A percentile compares a stretch with the other conserved stretches of the same genome.
Conservation (phyloP, 37 sponge, comb jelly and placozoan genomes). For the Aplysina aerophoba region DNA sequence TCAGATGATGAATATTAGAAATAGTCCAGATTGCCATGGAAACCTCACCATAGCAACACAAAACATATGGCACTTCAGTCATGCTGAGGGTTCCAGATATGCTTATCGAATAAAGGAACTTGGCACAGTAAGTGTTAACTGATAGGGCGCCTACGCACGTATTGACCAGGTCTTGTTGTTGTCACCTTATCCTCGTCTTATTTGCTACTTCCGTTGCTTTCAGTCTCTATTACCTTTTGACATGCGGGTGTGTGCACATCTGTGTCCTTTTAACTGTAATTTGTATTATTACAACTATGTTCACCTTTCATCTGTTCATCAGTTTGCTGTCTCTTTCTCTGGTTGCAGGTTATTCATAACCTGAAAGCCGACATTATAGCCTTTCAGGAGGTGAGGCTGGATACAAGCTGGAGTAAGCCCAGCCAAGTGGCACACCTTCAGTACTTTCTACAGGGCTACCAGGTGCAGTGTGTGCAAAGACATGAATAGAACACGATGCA, state of each 20-base stretch:
- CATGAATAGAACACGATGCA: background rate
- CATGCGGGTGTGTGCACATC: background rate
- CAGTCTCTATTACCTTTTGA: too few species aligned
- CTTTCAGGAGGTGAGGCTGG: slow-evolving; percentile 82
- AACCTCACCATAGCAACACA: slow-evolving; percentile 55
- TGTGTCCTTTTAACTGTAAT: background rate
- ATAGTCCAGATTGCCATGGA: too few species aligned
- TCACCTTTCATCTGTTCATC: background rate
- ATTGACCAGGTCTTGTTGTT: too few species aligned
- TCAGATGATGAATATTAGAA: too few species aligned
- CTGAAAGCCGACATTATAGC: slow-evolving; percentile 59
- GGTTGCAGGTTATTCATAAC: background rate
- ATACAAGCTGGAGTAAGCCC: slow-evolving; percentile 14
- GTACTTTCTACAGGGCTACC: slow-evolving; percentile 48
- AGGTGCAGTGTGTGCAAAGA: background rate
- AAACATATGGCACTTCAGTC: slow-evolving; percentile 80
- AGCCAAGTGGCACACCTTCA: slow-evolving; percentile 51
- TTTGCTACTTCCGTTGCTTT: too few species aligned
- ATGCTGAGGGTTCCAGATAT: slow-evolving; percentile 12
- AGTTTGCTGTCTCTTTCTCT: background rate
- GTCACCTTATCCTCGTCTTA: too few species aligned
- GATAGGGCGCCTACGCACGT: too few species aligned
- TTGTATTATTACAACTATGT: background rate
- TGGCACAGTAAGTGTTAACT: slow-evolving; percentile 47
- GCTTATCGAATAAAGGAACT: slow-evolving; percentile 38